Evolutionary conservation across 2,888 invertebrate genomes (phyloP), one percentile per base, ranked within the genome.

Genomic region (Amphipoea oculea): DNA sequence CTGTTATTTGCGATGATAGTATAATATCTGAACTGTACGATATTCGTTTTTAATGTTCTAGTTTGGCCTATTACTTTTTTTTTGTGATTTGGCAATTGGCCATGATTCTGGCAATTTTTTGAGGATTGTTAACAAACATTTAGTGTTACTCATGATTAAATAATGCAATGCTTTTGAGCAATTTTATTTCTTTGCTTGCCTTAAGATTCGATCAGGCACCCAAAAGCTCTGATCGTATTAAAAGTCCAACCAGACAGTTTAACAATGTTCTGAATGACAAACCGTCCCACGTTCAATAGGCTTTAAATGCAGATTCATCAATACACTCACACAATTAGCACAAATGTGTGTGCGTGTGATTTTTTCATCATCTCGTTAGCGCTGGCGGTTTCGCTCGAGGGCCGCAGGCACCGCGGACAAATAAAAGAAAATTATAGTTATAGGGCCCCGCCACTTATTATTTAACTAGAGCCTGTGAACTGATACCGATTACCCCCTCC

Each of bases 381-480:
- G 92, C 92, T 92, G 92, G 92, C 91, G 93, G 94, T 93, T 94
- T 93, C 89, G 94, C 91, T 92, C 92, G 87, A 87, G 89, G 90
- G 94, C 93, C 92, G 90, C 93, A 93, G 94, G 91, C 92, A 88
- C 89, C 81, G 92, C 94, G 93, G 94, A 89, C 94, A 95, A 96
- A 96, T 94, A 95, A 96, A 96, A 95, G 92, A 90, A 95, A 94
- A 96, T 95, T 95, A 95, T 96, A 96, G 95, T 96, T 96, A 95
- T 92, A 96, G 94, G 95, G 94, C 94, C 91, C 91, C 91, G 92
- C 94, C 94, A 95, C 95, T 96, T 95, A 95, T 96, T 96, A 96
- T 96, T 95, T 95, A 96, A 96, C 95, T 96, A 96, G 95, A 91
- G 90, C 94, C 93, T 93, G 94, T 95, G 94, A 95, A 95, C 94